phyloP scores from a whole-genome alignment of 2,113 vertebrate genomes.

The Oreochromis aureus region DNA sequence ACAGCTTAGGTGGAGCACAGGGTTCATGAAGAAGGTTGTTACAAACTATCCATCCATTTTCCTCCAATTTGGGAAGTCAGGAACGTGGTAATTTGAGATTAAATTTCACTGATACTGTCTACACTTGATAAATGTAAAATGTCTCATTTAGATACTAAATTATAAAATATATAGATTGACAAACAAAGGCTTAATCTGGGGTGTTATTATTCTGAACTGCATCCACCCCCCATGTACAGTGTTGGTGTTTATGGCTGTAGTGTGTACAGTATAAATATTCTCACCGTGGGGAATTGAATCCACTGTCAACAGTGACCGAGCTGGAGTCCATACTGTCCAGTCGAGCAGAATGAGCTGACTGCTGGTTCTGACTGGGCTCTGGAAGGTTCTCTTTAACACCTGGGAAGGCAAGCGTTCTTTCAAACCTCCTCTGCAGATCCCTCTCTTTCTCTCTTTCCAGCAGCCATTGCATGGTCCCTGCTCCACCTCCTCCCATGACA shows the following conservation, averaged over 20 bases:
- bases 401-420: constrained; percentile 94
- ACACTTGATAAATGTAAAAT: neutral
- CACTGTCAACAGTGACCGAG: constrained; percentile 98
- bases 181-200: neutral
- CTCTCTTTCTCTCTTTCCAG: constrained; percentile 92
- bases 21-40: neutral
- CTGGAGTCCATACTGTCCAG: constrained; percentile 99
- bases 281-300: constrained; percentile 99
- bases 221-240: neutral
- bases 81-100: neutral
- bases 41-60: neutral
- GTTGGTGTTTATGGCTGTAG: neutral
- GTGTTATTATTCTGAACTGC: neutral
- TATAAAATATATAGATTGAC: neutral
- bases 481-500: constrained; percentile 76
- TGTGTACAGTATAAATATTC: constrained; percentile 20
- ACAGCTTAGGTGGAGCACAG: neutral
- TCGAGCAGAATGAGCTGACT: constrained; percentile 90
- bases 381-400: constrained; percentile 83
- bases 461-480: constrained; percentile 96
- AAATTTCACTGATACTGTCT: neutral
- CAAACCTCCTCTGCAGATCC: constrained; percentile 94
- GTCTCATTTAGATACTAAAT: neutral
- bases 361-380: constrained; percentile 85
- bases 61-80: neutral